Percentiles rank a stretch among this genome's conserved stretches.
These are phyloP conservation scores for Melanerpes formicivorus DNA, from an alignment of 2,113 vertebrate species.

Conservation along the genomic window DNA sequence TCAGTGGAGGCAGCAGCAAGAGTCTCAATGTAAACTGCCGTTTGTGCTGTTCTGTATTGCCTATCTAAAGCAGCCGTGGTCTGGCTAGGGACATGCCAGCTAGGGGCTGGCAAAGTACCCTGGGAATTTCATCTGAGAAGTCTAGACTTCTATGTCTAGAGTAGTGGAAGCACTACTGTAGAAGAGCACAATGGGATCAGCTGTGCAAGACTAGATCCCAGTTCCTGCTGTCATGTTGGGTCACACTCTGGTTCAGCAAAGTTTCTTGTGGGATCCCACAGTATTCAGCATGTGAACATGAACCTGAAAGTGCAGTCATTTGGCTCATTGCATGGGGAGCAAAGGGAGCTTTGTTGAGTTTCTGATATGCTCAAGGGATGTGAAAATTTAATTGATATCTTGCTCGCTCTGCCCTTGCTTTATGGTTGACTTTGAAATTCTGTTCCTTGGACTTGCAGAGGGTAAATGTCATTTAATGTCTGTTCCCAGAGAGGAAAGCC, in stretches of 20 bases:
- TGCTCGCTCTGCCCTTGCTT: not conserved
- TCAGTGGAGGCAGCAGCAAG: not conserved
- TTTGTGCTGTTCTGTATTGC: not conserved
- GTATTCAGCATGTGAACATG: fast-evolving
- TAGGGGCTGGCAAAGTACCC: not conserved
- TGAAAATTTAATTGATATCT: not conserved
- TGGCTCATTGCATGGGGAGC: not conserved
- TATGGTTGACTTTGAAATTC: not conserved
- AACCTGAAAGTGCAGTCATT: not conserved
- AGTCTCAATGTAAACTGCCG: not conserved
- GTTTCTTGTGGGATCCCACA: not conserved
- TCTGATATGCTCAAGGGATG: not conserved
- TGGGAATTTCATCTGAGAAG: not conserved
- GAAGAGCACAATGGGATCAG: not conserved
- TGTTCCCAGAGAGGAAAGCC: not conserved
- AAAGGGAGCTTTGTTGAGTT: not conserved
- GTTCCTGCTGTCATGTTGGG: not conserved
- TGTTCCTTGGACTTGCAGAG: not conserved
- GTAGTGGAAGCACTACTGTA: no score
- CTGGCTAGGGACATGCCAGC: not conserved
- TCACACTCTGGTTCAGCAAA: not conserved
- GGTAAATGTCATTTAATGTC: not conserved
- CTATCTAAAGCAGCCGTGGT: not conserved
- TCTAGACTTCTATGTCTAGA: no score
- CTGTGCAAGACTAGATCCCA: not conserved